phyloP scores from a whole-genome alignment of 2,888 invertebrate genomes.

The Lepidonotus clava region DNA sequence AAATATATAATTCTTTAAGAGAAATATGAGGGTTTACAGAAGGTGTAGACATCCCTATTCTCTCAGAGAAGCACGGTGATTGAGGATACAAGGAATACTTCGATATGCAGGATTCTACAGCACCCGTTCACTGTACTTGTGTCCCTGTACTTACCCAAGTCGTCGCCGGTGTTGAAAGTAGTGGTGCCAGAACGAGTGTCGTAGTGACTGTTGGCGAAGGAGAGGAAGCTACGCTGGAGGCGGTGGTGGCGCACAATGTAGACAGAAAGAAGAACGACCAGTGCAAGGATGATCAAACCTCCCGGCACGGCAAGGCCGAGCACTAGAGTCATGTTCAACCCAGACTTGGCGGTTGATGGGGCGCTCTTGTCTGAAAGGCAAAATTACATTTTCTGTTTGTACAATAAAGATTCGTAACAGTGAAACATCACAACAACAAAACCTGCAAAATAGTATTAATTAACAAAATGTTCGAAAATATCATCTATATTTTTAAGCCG shows the following conservation, averaged over 20 bases:
- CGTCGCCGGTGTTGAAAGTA: conserved; percentile 87
- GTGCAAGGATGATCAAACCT: conserved; percentile 83
- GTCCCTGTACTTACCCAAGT: conserved; percentile 84
- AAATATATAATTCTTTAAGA: too few relatives aligned
- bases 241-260: conserved; percentile 87
- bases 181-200: conserved; percentile 93
- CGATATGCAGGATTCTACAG: too few relatives aligned
- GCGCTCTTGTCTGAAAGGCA: conserved; percentile 19
- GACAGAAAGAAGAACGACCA: conserved; percentile 85
- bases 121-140: too few relatives aligned
- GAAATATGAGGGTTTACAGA: too few relatives aligned
- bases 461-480: background rate
- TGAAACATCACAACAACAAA: background rate
- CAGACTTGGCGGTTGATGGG: background rate
- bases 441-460: background rate
- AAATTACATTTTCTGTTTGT: background rate
- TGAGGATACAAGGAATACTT: too few relatives aligned
- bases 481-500: too few relatives aligned
- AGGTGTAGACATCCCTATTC: too few relatives aligned
- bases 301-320: conserved; percentile 63
- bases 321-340: background rate
- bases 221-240: conserved; percentile 88
- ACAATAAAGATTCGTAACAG: background rate
- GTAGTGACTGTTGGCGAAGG: conserved; percentile 92
- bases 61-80: too few relatives aligned